Evolutionary conservation across 2,113 vertebrate species (phyloP).

Genomic region (Lucifuga dentata): DNA sequence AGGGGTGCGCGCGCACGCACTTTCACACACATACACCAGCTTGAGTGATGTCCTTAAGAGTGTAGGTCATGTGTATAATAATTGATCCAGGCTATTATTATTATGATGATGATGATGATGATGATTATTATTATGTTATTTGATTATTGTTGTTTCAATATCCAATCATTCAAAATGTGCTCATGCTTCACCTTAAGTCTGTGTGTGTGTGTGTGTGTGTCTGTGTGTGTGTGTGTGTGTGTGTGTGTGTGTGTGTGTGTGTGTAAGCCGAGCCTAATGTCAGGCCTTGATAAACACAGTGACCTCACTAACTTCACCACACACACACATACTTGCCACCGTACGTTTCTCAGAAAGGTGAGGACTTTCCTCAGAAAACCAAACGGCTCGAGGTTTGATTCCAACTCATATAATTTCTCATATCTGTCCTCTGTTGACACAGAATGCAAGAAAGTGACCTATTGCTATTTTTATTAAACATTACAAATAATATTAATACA

Average conservation of each 20-base stretch:
- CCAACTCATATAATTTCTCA: not conserved
- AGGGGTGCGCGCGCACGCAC: slow-evolving; percentile 7
- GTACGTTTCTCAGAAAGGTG: slow-evolving; percentile 55
- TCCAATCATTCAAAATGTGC: not conserved
- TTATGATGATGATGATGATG: not conserved
- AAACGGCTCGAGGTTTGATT: slow-evolving; percentile 28
- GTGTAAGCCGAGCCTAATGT: slow-evolving; percentile 52
- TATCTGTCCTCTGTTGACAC: no score
- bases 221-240: slow-evolving; percentile 18
- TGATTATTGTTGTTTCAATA: not conserved
- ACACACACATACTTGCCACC: not conserved
- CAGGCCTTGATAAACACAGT: slow-evolving; percentile 53
- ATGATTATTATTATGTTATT: not conserved
- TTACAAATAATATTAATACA: no score
- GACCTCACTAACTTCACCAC: not conserved
- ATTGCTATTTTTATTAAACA: no score
- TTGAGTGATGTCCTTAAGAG: slow-evolving; percentile 30
- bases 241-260: slow-evolving; percentile 16
- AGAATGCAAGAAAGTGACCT: no score
- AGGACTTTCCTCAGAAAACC: slow-evolving; percentile 32
- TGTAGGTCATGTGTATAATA: not conserved
- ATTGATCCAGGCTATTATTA: not conserved
- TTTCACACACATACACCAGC: slow-evolving; percentile 14
- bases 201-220: slow-evolving; percentile 5
- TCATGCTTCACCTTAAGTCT: not conserved